Evolutionary conservation across 2,797 vertebrate genomes (phyloP).

Genomic region (Hylomyscus alleni): DNA sequence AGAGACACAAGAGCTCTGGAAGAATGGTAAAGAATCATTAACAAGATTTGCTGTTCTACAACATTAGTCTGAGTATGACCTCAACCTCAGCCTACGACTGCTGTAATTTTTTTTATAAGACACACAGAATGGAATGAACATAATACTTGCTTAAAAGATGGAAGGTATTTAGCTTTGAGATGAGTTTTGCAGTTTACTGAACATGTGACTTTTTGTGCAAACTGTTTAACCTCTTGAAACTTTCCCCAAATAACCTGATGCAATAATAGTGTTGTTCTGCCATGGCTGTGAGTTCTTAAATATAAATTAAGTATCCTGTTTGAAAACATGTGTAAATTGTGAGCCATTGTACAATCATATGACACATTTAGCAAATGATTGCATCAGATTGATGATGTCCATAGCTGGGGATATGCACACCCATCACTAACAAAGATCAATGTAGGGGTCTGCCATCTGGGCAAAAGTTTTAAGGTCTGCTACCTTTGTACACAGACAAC

Average conservation of each 20-base stretch:
- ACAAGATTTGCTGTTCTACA: conserved; percentile 1
- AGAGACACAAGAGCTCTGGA: neutral
- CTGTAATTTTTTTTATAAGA: neutral
- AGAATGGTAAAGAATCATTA: neutral
- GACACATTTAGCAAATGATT: neutral
- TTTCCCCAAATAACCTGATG: neutral
- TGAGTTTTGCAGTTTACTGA: neutral
- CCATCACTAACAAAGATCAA: neutral
- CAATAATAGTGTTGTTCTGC: neutral
- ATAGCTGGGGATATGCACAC: neutral
- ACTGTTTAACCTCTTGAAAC: neutral
- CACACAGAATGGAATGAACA: neutral
- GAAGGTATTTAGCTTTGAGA: neutral
- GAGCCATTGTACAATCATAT: neutral
- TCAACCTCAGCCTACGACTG: neutral
- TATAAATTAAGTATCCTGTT: conserved; percentile 14
- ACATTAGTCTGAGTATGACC: neutral
- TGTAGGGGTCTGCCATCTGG: neutral
- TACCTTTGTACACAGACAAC: neutral
- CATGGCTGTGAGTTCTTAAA: neutral
- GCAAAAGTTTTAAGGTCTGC: neutral
- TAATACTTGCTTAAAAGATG: neutral
- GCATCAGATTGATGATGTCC: neutral
- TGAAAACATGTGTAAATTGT: conserved; percentile 22
- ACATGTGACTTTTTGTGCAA: conserved; percentile 21